Conservation (phyloP, 2,888 invertebrate genomes). For the Plebejus argus region DNA sequence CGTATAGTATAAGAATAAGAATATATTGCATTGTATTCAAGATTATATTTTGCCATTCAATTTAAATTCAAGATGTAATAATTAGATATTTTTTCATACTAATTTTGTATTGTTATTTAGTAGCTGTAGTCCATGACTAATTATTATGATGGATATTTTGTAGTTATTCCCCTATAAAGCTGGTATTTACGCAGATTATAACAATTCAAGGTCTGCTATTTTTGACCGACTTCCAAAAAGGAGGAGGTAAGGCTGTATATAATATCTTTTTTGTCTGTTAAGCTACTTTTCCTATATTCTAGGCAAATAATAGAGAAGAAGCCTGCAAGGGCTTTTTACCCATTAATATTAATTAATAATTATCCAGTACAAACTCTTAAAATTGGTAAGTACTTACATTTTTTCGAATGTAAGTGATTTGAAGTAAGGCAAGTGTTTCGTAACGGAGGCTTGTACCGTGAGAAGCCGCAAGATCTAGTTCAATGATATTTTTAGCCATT, state of each 20-base stretch:
- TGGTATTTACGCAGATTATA: too few relatives aligned
- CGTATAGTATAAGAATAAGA: neutral
- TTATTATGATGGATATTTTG: neutral
- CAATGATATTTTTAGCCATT: constrained; percentile 12
- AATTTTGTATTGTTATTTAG: neutral
- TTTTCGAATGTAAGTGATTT: neutral
- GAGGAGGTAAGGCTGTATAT: too few relatives aligned
- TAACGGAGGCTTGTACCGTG: constrained; percentile 10
- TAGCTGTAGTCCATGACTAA: neutral
- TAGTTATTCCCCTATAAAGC: neutral
- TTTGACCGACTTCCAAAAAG: too few relatives aligned
- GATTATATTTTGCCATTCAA: constrained; percentile 5
- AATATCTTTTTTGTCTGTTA: too few relatives aligned
- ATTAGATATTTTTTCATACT: constrained; percentile 4
- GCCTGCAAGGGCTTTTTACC: too few relatives aligned
- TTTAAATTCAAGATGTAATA: neutral
- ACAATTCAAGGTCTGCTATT: too few relatives aligned
- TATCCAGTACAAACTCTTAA: too few relatives aligned
- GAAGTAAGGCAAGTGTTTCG: neutral
- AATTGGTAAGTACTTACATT: neutral
- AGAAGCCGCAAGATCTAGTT: constrained; percentile 27
- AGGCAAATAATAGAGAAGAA: too few relatives aligned
- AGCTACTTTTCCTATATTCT: too few relatives aligned
- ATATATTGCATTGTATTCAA: constrained; percentile 12
- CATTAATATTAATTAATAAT: too few relatives aligned